phyloP scores from a whole-genome alignment of 2,797 vertebrate species.

The Intellagama lesueurii region DNA sequence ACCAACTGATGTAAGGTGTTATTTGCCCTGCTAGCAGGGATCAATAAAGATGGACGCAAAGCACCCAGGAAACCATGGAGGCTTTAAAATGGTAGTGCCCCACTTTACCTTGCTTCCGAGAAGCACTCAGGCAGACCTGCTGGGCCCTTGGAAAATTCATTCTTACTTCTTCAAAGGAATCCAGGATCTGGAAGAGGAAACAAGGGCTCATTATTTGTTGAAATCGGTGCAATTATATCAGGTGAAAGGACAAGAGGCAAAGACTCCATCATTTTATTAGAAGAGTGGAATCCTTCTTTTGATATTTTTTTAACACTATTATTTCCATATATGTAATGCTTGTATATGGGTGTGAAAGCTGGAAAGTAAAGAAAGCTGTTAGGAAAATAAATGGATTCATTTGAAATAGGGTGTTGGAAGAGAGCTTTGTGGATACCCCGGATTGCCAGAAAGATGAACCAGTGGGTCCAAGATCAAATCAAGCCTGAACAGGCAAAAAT shows the following conservation, averaged over 20 bases:
- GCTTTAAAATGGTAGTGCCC: not conserved
- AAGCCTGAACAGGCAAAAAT: no score
- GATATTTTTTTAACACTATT: no score
- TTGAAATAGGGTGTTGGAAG: no score
- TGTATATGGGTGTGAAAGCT: no score
- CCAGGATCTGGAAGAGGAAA: not conserved
- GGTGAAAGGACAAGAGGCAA: not conserved
- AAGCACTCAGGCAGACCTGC: conserved; percentile 13
- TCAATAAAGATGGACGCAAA: not conserved
- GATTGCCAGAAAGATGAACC: no score
- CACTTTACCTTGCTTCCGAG: conserved; percentile 35
- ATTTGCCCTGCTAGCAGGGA: no score
- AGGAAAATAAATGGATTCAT: no score
- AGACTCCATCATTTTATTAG: not conserved
- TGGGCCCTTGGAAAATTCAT: conserved; percentile 28
- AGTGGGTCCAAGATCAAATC: no score
- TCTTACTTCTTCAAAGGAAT: conserved; percentile 24
- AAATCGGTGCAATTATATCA: not conserved
- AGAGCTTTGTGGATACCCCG: no score
- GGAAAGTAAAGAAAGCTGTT: no score
- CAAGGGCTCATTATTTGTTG: not conserved
- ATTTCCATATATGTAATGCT: no score
- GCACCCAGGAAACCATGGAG: not conserved
- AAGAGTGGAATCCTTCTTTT: not conserved
- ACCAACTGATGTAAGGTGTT: no score